Evolutionary conservation across 2,113 vertebrate genomes (phyloP).

Genomic region (Cacatua alba): DNA sequence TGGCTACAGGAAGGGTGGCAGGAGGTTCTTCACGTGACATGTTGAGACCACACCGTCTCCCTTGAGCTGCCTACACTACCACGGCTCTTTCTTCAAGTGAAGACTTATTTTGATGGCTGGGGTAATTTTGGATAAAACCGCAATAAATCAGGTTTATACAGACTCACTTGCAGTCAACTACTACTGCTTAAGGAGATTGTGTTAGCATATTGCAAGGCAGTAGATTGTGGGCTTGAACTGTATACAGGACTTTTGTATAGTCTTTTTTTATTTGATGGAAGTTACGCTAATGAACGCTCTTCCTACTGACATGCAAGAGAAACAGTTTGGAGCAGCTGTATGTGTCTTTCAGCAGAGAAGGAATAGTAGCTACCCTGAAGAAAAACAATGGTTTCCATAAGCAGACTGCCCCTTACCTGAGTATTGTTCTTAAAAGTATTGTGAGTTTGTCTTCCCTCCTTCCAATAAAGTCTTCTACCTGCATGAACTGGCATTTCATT

Average conservation of each 20-base stretch:
- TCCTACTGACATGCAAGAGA: not conserved
- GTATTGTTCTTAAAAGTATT: not conserved
- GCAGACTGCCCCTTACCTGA: not conserved
- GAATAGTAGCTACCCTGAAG: not conserved
- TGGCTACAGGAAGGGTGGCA: slow-evolving; percentile 49
- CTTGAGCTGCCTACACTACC: not conserved
- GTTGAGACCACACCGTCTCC: not conserved
- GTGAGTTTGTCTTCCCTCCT: not conserved
- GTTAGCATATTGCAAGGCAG: not conserved
- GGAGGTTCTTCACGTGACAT: slow-evolving; percentile 57
- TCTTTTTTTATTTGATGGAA: not conserved
- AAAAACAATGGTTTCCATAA: slow-evolving; percentile 7
- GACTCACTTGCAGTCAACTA: not conserved
- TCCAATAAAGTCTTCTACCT: slow-evolving; percentile 41
- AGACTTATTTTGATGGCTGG: not conserved
- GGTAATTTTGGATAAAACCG: not conserved
- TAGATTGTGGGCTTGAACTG: not conserved
- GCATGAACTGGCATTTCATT: not conserved
- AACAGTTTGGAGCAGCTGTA: not conserved
- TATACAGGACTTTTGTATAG: not conserved
- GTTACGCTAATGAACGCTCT: not conserved
- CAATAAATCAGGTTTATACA: not conserved
- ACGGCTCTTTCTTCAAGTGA: not conserved
- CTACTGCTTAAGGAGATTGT: not conserved
- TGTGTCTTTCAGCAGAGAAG: not conserved